Evolutionary conservation across 2,797 vertebrate species (phyloP).

Genomic region (Balearica regulorum): DNA sequence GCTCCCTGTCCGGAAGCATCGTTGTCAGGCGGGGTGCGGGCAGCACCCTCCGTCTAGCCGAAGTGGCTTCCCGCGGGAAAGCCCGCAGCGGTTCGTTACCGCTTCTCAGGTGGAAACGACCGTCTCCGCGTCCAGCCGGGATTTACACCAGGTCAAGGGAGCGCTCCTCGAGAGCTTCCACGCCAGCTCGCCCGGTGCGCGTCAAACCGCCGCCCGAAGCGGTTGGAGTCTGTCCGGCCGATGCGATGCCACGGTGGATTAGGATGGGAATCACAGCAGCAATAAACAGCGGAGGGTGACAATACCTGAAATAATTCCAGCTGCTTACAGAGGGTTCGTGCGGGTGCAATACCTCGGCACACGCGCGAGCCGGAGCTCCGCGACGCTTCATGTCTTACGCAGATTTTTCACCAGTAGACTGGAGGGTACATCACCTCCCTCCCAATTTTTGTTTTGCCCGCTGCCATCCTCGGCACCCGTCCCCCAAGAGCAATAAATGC

Average conservation of each 20-base stretch:
- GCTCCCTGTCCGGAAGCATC: neutral
- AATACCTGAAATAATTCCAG: neutral
- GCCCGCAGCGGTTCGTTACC: neutral
- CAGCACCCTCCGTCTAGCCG: accelerated
- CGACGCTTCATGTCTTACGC: accelerated
- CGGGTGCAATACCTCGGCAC: neutral
- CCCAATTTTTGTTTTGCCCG: accelerated
- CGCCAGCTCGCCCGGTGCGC: accelerated
- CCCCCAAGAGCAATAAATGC: accelerated
- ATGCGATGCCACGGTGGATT: accelerated
- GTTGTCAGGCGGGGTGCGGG: neutral
- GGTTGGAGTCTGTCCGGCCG: accelerated
- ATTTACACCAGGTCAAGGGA: neutral
- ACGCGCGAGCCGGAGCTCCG: accelerated
- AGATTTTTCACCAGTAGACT: neutral
- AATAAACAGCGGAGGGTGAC: neutral
- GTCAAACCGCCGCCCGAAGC: accelerated
- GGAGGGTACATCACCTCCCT: neutral
- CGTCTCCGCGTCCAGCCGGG: neutral
- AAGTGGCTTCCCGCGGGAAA: neutral
- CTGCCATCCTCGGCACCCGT: accelerated
- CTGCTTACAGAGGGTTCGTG: neutral
- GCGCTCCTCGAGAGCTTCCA: neutral
- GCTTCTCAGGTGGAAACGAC: neutral
- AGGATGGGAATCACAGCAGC: neutral